phyloP scores from a whole-genome alignment of 1,140 invertebrate genomes.

The Ridgeia piscesae region DNA sequence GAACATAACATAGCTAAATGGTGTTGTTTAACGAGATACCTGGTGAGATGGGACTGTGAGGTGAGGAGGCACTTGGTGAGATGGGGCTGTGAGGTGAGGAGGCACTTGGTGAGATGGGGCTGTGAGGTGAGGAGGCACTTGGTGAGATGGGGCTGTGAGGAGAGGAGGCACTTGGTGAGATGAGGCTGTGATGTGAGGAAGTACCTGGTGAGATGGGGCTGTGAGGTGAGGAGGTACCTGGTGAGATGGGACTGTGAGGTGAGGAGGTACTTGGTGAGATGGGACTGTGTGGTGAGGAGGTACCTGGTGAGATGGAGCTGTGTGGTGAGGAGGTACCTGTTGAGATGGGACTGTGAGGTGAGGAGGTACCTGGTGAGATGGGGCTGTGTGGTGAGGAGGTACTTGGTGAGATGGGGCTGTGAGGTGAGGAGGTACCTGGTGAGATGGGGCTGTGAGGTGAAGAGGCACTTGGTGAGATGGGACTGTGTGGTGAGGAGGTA shows the following conservation, averaged over 20 bases:
- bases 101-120: not conserved
- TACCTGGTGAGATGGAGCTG: not conserved
- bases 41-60: not conserved
- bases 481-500: not conserved
- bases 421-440: not conserved
- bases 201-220: not conserved
- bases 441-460: not conserved
- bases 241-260: not conserved
- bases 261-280: too few species aligned
- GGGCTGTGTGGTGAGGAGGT: not conserved
- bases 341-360: too few species aligned
- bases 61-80: not conserved
- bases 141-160: not conserved
- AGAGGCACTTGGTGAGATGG: not conserved
- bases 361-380: not conserved
- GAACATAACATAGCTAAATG: too few species aligned
- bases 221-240: not conserved
- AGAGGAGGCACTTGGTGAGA: not conserved
- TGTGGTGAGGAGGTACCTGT: not conserved
- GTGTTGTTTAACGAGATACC: not conserved
- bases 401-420: not conserved
- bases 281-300: too few species aligned
- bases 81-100: not conserved
- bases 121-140: not conserved
- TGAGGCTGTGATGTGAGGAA: not conserved